A percentile compares a stretch with the other conserved stretches of the same genome.
Evolutionary conservation across 2,888 invertebrate genomes (phyloP).

Genomic region (Ptychoptera contaminata): DNA sequence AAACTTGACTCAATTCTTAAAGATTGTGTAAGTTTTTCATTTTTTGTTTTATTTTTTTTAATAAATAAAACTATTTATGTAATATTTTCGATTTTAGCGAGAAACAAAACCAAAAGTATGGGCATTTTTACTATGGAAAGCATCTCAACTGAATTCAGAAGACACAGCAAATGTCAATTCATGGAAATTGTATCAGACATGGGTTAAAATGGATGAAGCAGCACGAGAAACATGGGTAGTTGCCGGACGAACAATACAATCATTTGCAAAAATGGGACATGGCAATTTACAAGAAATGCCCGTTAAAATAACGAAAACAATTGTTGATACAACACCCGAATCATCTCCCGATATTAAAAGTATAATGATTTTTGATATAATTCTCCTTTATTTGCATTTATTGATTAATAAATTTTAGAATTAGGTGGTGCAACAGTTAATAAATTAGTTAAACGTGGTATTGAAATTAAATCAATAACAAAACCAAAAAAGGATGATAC

Average conservation of each 20-base stretch:
- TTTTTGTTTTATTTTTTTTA: too few species aligned
- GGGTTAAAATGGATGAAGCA: constrained; percentile 63
- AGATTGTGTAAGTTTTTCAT: constrained; percentile 50
- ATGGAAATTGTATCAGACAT: constrained; percentile 69
- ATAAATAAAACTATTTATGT: constrained; percentile 3
- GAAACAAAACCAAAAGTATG: constrained; percentile 72
- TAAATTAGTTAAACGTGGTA: neutral
- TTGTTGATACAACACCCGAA: constrained; percentile 21
- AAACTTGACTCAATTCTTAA: constrained; percentile 45
- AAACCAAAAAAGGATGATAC: neutral
- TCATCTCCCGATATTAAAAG: neutral
- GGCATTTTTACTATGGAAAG: constrained; percentile 73
- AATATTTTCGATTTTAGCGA: constrained; percentile 31
- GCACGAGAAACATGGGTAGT: constrained; percentile 64
- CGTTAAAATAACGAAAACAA: constrained; percentile 31
- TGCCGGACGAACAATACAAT: constrained; percentile 61
- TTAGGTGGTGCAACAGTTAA: neutral
- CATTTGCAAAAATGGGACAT: constrained; percentile 42
- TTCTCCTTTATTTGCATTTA: neutral
- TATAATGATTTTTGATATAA: neutral
- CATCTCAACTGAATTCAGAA: constrained; percentile 34
- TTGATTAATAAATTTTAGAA: neutral
- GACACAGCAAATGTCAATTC: constrained; percentile 39
- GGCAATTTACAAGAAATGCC: constrained; percentile 31
- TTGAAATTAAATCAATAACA: neutral